phyloP scores from a whole-genome alignment of 2,797 vertebrate species.

The Eulemur albifrons region DNA sequence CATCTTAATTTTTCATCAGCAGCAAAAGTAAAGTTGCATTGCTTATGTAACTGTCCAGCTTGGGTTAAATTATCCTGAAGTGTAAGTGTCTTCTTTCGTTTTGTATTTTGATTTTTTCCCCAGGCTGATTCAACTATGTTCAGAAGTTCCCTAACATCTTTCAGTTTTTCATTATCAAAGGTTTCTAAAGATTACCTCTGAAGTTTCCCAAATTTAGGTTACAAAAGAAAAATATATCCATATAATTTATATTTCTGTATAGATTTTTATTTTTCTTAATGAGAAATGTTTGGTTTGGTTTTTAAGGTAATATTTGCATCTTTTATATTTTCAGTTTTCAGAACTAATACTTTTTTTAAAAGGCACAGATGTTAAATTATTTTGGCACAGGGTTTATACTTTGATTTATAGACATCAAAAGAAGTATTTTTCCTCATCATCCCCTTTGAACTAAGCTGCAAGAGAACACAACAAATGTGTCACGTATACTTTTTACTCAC shows the following conservation, averaged over 20 bases:
- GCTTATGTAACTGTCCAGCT: not conserved
- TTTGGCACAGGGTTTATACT: slow-evolving; percentile 62
- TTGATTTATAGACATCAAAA: slow-evolving; percentile 78
- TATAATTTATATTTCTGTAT: not conserved
- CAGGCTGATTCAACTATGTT: not conserved
- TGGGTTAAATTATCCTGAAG: not conserved
- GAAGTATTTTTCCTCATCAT: slow-evolving; percentile 56
- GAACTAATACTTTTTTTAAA: slow-evolving; percentile 59
- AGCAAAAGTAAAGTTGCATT: not conserved
- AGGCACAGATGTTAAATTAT: slow-evolving; percentile 60
- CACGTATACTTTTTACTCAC: not conserved
- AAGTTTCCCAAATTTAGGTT: not conserved
- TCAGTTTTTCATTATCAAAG: not conserved
- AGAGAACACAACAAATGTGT: slow-evolving; percentile 10
- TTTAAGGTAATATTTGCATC: slow-evolving; percentile 24
- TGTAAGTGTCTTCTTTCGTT: not conserved
- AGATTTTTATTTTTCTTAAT: not conserved
- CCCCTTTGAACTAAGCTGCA: slow-evolving; percentile 63
- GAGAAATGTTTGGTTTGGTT: not conserved
- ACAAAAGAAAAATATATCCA: not conserved
- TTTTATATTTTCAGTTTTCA: slow-evolving; percentile 43
- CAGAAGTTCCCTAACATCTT: not conserved
- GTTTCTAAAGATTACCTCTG: not conserved
- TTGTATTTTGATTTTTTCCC: not conserved
- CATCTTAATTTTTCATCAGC: not conserved